These are phyloP conservation scores for Piaya cayana DNA, from an alignment of 2,113 vertebrate species.

Conservation along the genomic window DNA sequence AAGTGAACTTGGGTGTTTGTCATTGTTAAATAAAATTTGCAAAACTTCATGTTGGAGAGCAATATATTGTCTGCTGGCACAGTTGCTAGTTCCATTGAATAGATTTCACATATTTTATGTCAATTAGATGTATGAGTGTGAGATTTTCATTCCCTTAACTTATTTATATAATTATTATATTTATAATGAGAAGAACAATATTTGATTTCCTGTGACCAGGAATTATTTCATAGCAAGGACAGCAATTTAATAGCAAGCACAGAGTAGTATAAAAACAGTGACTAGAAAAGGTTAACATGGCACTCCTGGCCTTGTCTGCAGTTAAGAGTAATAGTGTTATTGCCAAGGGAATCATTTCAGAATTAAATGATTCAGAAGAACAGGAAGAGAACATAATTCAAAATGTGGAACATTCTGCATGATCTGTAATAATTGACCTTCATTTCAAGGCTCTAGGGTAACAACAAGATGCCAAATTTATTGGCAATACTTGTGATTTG, in stretches of 20 bases:
- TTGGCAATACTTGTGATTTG: background rate
- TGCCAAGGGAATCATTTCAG: background rate
- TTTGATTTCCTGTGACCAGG: background rate
- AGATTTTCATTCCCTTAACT: slow-evolving; percentile 2
- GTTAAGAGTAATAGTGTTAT: background rate
- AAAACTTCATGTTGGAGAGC: background rate
- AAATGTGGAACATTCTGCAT: background rate
- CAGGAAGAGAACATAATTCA: background rate
- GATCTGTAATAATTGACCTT: background rate
- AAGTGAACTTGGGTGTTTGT: background rate
- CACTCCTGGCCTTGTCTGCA: background rate
- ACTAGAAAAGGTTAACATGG: background rate
- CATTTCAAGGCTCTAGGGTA: background rate
- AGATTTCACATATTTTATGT: background rate
- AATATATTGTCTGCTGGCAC: background rate
- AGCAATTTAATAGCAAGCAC: background rate
- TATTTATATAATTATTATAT: background rate
- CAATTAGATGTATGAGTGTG: background rate
- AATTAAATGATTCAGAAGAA: background rate
- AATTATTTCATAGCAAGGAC: background rate
- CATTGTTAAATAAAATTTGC: background rate
- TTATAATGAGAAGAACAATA: background rate
- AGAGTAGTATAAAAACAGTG: background rate
- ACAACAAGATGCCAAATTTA: background rate
- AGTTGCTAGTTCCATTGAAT: background rate